Evolutionary conservation across 1,140 invertebrate species (phyloP).

Genomic region (Asobara japonica): DNA sequence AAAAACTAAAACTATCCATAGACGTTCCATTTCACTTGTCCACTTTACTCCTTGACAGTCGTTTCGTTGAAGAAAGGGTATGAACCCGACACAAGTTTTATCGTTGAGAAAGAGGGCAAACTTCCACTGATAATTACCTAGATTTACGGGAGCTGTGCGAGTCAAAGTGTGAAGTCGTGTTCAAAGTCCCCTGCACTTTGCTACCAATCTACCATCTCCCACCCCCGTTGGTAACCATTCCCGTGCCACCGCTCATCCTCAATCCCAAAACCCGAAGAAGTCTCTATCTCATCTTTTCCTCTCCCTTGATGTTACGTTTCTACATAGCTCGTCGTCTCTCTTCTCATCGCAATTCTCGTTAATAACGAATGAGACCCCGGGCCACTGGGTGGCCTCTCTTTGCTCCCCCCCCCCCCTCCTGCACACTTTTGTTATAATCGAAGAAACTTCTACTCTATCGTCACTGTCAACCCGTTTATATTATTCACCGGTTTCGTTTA

Average conservation of each 20-base stretch:
- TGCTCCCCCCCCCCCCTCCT: no score
- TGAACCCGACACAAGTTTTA: slow-evolving; percentile 12
- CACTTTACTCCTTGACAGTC: no score
- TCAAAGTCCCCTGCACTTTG: slow-evolving; percentile 64
- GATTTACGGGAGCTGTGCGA: slow-evolving; percentile 58
- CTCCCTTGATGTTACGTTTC: slow-evolving; percentile 5
- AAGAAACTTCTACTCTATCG: slow-evolving; percentile 58
- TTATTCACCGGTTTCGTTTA: slow-evolving; percentile 63
- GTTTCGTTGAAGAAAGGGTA: neutral
- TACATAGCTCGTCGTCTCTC: slow-evolving; percentile 4
- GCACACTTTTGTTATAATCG: slow-evolving; percentile 63
- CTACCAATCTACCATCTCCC: slow-evolving; percentile 42
- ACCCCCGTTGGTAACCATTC: neutral
- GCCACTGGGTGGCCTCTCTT: slow-evolving; percentile 51
- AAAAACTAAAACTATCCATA: no score
- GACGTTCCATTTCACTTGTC: no score
- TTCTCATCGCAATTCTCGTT: slow-evolving; percentile 45
- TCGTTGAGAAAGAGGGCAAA: slow-evolving; percentile 41
- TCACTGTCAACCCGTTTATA: slow-evolving; percentile 59
- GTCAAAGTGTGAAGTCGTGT: slow-evolving; percentile 67
- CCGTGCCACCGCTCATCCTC: neutral
- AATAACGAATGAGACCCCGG: slow-evolving; percentile 62
- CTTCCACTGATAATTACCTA: slow-evolving; percentile 65
- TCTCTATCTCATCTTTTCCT: slow-evolving; percentile 12
- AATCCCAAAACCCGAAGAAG: slow-evolving; percentile 1